Evolutionary conservation across 2,797 vertebrate genomes (phyloP).

Genomic region (Enteromius unitaeniatus): DNA sequence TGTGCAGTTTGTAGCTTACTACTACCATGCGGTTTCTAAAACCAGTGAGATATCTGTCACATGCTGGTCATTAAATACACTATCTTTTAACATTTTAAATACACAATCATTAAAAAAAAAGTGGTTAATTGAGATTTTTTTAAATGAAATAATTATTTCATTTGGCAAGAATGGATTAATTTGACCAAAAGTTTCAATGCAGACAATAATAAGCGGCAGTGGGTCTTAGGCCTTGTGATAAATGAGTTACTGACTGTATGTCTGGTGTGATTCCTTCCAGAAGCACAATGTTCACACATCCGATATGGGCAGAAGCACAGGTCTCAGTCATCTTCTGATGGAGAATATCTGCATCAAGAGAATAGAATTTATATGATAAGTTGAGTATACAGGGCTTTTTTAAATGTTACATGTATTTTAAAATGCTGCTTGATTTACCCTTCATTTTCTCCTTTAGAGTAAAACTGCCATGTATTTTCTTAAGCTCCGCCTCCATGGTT

Average conservation of each 20-base stretch:
- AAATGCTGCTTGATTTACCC: slow-evolving; percentile 74
- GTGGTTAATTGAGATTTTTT: too few species aligned
- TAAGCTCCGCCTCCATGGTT: slow-evolving; percentile 97
- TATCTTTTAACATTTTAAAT: not conserved
- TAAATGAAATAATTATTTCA: not conserved
- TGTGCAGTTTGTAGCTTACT: not conserved
- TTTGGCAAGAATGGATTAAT: not conserved
- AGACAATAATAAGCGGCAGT: not conserved
- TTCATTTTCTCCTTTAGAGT: slow-evolving; percentile 99
- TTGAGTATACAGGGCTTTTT: not conserved
- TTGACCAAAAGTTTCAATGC: not conserved
- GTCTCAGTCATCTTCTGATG: slow-evolving; percentile 99
- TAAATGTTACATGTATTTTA: not conserved
- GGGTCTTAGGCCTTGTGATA: not conserved
- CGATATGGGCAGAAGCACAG: slow-evolving; percentile 95
- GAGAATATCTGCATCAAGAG: slow-evolving; percentile 85
- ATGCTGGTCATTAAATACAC: not conserved
- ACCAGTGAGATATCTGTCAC: not conserved
- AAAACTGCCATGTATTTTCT: slow-evolving; percentile 97
- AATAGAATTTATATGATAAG: not conserved
- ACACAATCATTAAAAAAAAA: not conserved
- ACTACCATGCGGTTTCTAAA: not conserved
- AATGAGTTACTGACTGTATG: slow-evolving; percentile 89
- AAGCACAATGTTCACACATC: slow-evolving; percentile 96
- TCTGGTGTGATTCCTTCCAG: slow-evolving; percentile 97